A percentile compares a stretch with the other conserved stretches of the same genome.
Evolutionary conservation across 2,888 invertebrate genomes (phyloP).

Genomic region (Epinotia ramella): DNA sequence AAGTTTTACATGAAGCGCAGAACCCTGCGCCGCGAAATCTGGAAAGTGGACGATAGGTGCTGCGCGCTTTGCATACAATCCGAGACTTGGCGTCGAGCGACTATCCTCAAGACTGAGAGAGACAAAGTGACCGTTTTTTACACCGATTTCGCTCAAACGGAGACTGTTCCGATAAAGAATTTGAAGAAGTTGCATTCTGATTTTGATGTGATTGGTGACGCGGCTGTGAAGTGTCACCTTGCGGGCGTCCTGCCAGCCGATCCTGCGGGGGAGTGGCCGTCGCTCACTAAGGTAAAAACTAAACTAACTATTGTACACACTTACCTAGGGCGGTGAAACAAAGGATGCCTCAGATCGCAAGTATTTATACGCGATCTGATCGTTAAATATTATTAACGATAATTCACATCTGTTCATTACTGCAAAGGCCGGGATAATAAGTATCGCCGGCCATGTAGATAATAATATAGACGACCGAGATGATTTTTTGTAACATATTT

Average conservation of each 20-base stretch:
- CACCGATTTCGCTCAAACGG: conserved; percentile 83
- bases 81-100: conserved; percentile 83
- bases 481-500: no score
- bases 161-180: conserved; percentile 63
- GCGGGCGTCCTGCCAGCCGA: conserved; percentile 73
- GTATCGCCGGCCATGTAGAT: no score
- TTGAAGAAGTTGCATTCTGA: conserved; percentile 74
- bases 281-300: conserved; percentile 51
- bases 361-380: no score
- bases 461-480: no score
- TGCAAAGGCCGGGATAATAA: no score
- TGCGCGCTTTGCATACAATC: conserved; percentile 60
- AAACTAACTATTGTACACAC: neutral
- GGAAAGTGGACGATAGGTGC: conserved; percentile 67
- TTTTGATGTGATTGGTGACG: conserved; percentile 73
- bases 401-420: no score
- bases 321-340: no score
- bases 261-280: conserved; percentile 27
- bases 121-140: conserved; percentile 75
- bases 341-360: no score
- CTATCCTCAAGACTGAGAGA: conserved; percentile 53
- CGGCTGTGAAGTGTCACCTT: conserved; percentile 85
- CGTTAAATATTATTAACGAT: no score
- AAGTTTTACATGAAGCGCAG: conserved; percentile 60
- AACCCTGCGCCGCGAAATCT: conserved; percentile 50